These are phyloP conservation scores for Aporophyla lueneburgensis DNA, from an alignment of 2,888 invertebrate species.

Conservation along the genomic window DNA sequence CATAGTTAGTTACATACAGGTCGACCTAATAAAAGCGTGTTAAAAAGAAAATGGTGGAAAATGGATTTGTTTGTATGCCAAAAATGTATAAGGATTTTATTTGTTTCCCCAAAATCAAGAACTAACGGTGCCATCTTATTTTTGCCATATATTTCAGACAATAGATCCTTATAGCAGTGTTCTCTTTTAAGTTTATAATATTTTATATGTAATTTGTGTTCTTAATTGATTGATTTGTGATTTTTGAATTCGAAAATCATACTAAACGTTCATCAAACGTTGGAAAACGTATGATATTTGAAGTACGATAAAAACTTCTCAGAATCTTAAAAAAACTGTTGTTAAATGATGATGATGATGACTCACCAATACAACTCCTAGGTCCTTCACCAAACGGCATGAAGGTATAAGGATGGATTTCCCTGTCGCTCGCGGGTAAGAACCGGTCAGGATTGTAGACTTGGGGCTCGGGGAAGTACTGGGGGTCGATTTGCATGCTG, in stretches of 20 bases:
- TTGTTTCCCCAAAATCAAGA: neutral
- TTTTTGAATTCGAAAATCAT: neutral
- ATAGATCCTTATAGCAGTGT: neutral
- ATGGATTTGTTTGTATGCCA: neutral
- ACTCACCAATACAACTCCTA: slow-evolving; percentile 90
- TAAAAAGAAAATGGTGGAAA: neutral
- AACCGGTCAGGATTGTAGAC: slow-evolving; percentile 91
- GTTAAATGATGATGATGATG: no score
- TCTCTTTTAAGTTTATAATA: no score
- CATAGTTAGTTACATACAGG: no score
- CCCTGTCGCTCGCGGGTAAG: slow-evolving; percentile 88
- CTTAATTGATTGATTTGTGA: neutral
- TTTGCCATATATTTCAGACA: neutral
- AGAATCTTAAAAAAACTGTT: neutral
- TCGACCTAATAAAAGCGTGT: no score
- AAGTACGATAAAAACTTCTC: neutral
- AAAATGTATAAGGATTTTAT: neutral
- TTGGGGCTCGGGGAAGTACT: slow-evolving; percentile 88
- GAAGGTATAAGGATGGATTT: slow-evolving; percentile 77
- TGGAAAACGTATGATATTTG: no score
- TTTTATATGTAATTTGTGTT: neutral
- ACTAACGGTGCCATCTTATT: neutral
- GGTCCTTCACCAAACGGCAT: slow-evolving; percentile 91
- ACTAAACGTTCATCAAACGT: neutral
- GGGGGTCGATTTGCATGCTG: slow-evolving; percentile 81